A percentile compares a stretch with the other conserved stretches of the same genome.
Conservation (phyloP, 2,797 vertebrate genomes). For the Holocentrus rufus region DNA sequence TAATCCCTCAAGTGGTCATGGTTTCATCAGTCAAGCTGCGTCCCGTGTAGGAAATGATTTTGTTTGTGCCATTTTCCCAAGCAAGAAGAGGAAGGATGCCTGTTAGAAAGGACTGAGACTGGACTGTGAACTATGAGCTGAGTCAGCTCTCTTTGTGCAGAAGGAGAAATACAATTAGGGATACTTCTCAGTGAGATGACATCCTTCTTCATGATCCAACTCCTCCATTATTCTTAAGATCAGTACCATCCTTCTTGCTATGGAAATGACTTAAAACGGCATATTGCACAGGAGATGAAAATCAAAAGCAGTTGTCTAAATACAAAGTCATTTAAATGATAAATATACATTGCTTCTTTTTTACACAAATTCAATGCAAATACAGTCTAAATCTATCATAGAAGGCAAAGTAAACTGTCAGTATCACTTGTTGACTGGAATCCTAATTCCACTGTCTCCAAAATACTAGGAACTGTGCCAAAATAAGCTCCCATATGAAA, state of each 20-base stretch:
- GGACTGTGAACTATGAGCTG: not conserved
- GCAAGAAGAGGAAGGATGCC: not conserved
- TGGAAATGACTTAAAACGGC: not conserved
- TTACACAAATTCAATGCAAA: not conserved
- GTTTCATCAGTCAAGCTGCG: not conserved
- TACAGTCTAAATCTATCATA: not conserved
- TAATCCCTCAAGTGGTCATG: not conserved
- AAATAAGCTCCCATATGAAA: not conserved
- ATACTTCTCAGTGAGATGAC: not conserved
- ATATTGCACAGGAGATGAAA: not conserved
- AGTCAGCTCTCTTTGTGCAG: constrained; percentile 18
- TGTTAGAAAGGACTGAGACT: not conserved
- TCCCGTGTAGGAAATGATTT: not conserved
- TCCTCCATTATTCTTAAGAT: not conserved
- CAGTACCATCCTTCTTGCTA: not conserved
- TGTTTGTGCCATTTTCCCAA: not conserved
- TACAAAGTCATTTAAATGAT: not conserved
- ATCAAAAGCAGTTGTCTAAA: not conserved
- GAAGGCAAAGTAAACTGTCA: too few species aligned
- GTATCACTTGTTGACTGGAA: not conserved
- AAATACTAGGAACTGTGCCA: not conserved
- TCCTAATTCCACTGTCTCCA: not conserved
- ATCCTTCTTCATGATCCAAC: not conserved
- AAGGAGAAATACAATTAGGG: constrained; percentile 20
- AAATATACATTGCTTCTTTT: not conserved